A percentile compares a stretch with the other conserved stretches of the same genome.
These are phyloP conservation scores for Hippoglossus hippoglossus DNA, from an alignment of 2,797 vertebrate genomes.

Conservation along the genomic window DNA sequence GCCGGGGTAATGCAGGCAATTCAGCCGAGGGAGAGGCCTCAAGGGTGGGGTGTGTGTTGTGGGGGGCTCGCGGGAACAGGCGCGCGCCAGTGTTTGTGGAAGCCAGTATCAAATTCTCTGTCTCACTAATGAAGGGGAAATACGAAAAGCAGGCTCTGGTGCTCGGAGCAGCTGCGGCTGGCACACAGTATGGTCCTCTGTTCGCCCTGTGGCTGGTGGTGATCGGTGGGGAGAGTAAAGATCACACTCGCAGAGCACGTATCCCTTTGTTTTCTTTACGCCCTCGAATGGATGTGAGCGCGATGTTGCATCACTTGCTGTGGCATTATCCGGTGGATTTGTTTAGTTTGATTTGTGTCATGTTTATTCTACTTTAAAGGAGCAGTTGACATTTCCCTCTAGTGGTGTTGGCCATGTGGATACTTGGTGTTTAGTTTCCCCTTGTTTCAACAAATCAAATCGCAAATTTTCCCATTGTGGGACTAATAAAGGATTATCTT, in stretches of 20 bases:
- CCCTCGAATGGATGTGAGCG: constrained; percentile 46
- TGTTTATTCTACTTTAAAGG: not conserved
- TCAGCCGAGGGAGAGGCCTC: constrained; percentile 33
- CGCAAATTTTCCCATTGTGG: too few species aligned
- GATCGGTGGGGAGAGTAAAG: constrained; percentile 49
- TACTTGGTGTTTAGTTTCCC: constrained; percentile 2
- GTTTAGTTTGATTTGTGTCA: not conserved
- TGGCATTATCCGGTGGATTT: not conserved
- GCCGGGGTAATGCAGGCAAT: constrained; percentile 38
- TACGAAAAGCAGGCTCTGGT: constrained; percentile 52
- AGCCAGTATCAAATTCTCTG: constrained; percentile 57
- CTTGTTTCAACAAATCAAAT: not conserved
- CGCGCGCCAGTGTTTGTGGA: constrained; percentile 50
- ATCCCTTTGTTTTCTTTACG: constrained; percentile 66
- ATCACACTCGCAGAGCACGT: constrained; percentile 38
- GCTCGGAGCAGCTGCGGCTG: constrained; percentile 72
- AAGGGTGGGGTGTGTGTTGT: constrained; percentile 34
- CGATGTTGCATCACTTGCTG: not conserved
- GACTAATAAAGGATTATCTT: too few species aligned
- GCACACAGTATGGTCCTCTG: constrained; percentile 72
- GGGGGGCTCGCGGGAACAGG: constrained; percentile 40
- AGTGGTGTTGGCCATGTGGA: not conserved
- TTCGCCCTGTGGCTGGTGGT: constrained; percentile 71
- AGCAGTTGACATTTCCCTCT: not conserved
- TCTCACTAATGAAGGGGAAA: constrained; percentile 51